These are phyloP conservation scores for Psococerastis gibbosa DNA, from an alignment of 2,888 invertebrate species.

Conservation along the genomic window DNA sequence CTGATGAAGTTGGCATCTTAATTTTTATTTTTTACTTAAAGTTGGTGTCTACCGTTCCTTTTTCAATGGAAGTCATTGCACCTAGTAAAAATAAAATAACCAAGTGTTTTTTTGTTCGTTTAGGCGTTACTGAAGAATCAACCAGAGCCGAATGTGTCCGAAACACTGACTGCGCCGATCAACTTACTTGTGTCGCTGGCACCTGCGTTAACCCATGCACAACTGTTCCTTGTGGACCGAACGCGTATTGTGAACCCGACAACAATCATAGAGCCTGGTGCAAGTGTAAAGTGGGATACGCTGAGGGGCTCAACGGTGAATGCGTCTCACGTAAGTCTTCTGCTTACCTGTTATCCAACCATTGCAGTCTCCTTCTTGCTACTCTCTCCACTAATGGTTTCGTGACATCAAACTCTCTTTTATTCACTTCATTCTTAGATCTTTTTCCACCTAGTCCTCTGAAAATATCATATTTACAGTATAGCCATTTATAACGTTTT, in stretches of 20 bases:
- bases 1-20: too few species aligned
- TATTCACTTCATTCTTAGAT: conserved; percentile 11
- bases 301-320: conserved; percentile 57
- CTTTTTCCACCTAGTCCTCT: too few species aligned
- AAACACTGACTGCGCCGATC: conserved; percentile 63
- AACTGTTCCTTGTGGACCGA: conserved; percentile 55
- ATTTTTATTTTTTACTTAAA: too few species aligned
- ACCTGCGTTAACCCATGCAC: conserved; percentile 67
- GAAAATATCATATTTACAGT: too few species aligned
- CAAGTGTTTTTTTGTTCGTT: conserved; percentile 12
- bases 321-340: conserved; percentile 55
- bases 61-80: too few species aligned
- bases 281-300: conserved; percentile 64
- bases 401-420: not conserved
- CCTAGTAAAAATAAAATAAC: too few species aligned
- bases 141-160: conserved; percentile 44
- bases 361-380: not conserved
- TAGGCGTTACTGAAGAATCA: conserved; percentile 32
- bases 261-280: conserved; percentile 73
- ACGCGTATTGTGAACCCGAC: conserved; percentile 74
- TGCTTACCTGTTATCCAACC: conserved; percentile 5
- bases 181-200: conserved; percentile 56
- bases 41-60: too few species aligned
- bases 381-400: too few species aligned
- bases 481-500: too few species aligned